Evolutionary conservation across 2,797 vertebrate genomes (phyloP).

Genomic region (Diceros bicornis): DNA sequence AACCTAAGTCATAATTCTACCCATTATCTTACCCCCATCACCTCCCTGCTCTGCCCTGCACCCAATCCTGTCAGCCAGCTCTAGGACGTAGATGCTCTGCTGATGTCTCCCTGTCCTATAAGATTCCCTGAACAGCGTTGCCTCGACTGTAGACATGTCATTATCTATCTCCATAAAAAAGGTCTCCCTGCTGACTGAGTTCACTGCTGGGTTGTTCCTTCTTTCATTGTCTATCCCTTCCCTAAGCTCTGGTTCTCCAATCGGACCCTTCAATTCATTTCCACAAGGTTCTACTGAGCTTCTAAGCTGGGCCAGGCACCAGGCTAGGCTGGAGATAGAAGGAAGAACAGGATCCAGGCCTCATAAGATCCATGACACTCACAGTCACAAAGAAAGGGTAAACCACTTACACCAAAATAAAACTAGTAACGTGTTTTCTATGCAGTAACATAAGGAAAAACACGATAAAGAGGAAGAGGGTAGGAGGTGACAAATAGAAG

Average conservation of each 20-base stretch:
- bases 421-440: not conserved
- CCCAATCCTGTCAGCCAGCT: not conserved
- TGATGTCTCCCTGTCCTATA: not conserved
- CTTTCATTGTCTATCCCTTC: no score
- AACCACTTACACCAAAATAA: not conserved
- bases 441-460: not conserved
- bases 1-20: not conserved
- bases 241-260: not conserved
- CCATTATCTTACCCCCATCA: not conserved
- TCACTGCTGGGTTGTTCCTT: not conserved
- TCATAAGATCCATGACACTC: not conserved
- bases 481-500: not conserved
- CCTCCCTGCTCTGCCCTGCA: not conserved
- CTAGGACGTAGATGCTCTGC: not conserved
- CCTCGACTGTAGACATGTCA: fast-evolving
- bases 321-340: not conserved
- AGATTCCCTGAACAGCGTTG: not conserved
- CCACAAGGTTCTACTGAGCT: not conserved
- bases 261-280: not conserved
- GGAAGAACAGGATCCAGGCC: not conserved
- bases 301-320: no score
- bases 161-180: not conserved
- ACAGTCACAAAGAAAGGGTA: not conserved
- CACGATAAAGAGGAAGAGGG: not conserved
- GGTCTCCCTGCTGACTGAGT: not conserved